Conservation (phyloP, 1,140 invertebrate genomes). For the Drosophila serrata region DNA sequence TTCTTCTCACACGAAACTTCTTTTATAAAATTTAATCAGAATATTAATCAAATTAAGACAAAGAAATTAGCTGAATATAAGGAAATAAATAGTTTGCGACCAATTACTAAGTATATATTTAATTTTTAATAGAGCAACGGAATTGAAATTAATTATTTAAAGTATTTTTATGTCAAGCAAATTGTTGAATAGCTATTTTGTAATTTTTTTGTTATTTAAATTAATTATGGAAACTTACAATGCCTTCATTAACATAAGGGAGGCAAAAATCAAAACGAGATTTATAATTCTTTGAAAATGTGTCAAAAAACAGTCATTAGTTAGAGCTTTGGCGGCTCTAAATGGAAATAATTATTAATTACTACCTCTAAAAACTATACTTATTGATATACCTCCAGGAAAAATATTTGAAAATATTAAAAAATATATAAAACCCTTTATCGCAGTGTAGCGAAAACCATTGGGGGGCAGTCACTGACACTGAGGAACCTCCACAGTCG, state of each 20-base stretch:
- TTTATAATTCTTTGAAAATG: no score
- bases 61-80: background rate
- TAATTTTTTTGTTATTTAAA: no score
- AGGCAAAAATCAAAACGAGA: background rate
- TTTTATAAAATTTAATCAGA: background rate
- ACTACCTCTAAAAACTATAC: no score
- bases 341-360: background rate
- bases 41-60: background rate
- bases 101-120: no score
- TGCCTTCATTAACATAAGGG: no score
- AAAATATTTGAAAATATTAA: background rate
- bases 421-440: background rate
- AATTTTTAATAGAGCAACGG: background rate
- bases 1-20: conserved; percentile 2
- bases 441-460: conserved; percentile 27
- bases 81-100: no score
- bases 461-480: conserved; percentile 45
- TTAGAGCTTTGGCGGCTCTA: background rate
- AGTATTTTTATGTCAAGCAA: no score
- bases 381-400: background rate
- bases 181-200: no score
- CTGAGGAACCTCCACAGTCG: conserved; percentile 56
- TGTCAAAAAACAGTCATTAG: no score
- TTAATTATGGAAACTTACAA: no score
- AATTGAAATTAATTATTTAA: no score